These are phyloP conservation scores for Tipula vernalis DNA, from an alignment of 2,888 invertebrate genomes.

Conservation along the genomic window DNA sequence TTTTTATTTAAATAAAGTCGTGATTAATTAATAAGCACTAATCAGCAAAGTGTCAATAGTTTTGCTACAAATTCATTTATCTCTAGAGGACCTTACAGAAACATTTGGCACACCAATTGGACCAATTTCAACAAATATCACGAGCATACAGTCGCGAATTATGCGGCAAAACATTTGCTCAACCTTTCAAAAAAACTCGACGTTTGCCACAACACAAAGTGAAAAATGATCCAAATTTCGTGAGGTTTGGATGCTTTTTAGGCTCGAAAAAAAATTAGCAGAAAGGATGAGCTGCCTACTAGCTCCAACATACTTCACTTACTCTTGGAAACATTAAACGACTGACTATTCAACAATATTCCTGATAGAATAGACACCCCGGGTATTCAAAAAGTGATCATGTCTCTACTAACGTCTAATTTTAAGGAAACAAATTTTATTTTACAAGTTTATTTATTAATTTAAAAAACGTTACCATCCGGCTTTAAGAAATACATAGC, in stretches of 20 bases:
- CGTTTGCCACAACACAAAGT: constrained; percentile 6
- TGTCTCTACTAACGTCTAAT: too few relatives aligned
- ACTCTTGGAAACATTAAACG: too few relatives aligned
- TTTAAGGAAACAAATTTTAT: too few relatives aligned
- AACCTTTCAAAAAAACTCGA: constrained; percentile 4
- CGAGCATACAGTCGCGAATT: background rate
- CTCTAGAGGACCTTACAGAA: constrained; percentile 8
- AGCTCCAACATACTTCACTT: background rate
- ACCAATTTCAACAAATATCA: background rate
- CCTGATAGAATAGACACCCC: too few relatives aligned
- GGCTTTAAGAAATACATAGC: too few relatives aligned
- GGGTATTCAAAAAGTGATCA: too few relatives aligned
- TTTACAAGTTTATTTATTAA: too few relatives aligned
- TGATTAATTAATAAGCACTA: too few relatives aligned
- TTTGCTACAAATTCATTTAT: background rate
- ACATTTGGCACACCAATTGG: background rate
- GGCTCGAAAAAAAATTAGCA: background rate
- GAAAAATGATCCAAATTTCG: background rate
- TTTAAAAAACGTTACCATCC: too few relatives aligned
- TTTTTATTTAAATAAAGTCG: background rate
- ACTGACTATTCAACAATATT: too few relatives aligned
- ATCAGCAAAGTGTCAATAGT: background rate
- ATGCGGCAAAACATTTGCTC: constrained; percentile 8
- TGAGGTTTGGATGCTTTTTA: background rate
- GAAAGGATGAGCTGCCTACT: background rate